Conservation (phyloP, 2,888 invertebrate species). For the Adela reaumurella region DNA sequence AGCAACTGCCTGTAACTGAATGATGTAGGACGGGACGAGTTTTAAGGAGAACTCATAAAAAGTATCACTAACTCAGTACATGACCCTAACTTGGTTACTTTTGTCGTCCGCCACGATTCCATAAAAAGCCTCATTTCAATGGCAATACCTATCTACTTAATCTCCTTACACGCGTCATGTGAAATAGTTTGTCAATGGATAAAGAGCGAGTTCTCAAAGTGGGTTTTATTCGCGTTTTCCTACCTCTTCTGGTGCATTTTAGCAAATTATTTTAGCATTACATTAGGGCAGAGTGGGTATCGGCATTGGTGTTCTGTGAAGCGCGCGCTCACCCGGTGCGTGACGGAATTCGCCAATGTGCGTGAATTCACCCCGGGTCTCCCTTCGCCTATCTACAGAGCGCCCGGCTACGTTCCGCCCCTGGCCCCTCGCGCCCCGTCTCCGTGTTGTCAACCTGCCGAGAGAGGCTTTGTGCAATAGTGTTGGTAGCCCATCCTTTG, state of each 20-base stretch:
- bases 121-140: too few relatives aligned
- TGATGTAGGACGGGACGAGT: too few relatives aligned
- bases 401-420: too few relatives aligned
- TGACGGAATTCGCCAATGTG: slow-evolving; percentile 33
- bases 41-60: too few relatives aligned
- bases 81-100: too few relatives aligned
- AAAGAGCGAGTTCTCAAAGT: neutral
- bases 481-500: slow-evolving; percentile 17
- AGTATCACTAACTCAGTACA: too few relatives aligned
- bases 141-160: too few relatives aligned
- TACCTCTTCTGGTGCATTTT: slow-evolving; percentile 26
- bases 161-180: too few relatives aligned
- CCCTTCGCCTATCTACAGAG: slow-evolving; percentile 5
- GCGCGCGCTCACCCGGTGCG: slow-evolving; percentile 41
- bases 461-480: slow-evolving; percentile 16
- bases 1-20: too few relatives aligned
- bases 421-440: neutral
- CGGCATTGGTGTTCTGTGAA: slow-evolving; percentile 39
- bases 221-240: neutral
- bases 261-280: slow-evolving; percentile 47
- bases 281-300: slow-evolving; percentile 22
- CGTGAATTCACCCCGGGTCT: slow-evolving; percentile 16
- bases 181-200: too few relatives aligned
- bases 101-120: too few relatives aligned
- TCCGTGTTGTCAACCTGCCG: slow-evolving; percentile 1